These are phyloP conservation scores for Ericerus pela DNA, from an alignment of 1,140 invertebrate species.

Conservation along the genomic window DNA sequence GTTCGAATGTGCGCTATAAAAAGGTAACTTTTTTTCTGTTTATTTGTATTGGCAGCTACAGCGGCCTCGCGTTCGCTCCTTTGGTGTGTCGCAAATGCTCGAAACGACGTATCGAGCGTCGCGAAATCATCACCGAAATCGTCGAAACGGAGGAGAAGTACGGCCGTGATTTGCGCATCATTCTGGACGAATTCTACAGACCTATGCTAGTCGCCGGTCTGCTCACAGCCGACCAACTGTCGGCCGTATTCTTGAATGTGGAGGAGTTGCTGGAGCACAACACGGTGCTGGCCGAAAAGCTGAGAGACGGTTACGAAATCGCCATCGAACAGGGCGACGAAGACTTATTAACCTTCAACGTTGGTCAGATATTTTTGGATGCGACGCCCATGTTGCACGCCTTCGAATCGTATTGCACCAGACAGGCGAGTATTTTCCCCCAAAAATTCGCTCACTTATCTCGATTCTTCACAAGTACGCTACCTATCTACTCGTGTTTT, in stretches of 20 bases:
- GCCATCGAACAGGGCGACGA: constrained; percentile 60
- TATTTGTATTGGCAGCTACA: constrained; percentile 30
- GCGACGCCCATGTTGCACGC: constrained; percentile 84
- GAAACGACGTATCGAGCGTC: constrained; percentile 72
- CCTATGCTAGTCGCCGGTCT: constrained; percentile 73
- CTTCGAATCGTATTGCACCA: constrained; percentile 86
- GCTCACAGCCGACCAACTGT: constrained; percentile 62
- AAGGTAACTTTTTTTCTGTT: too few species aligned
- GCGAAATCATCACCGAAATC: constrained; percentile 89
- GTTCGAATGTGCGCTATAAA: too few species aligned
- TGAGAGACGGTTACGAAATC: constrained; percentile 74
- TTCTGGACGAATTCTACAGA: constrained; percentile 84
- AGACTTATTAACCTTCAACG: constrained; percentile 75
- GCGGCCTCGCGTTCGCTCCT: constrained; percentile 53
- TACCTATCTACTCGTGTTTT: neutral
- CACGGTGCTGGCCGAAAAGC: constrained; percentile 63
- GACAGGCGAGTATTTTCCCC: constrained; percentile 37
- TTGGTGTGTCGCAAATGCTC: constrained; percentile 73
- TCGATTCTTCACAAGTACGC: neutral
- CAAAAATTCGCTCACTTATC: neutral
- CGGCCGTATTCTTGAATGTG: constrained; percentile 83
- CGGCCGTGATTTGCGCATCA: constrained; percentile 76
- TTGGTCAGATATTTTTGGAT: constrained; percentile 79
- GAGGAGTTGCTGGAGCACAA: constrained; percentile 85
- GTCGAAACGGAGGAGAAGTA: constrained; percentile 94